These are phyloP conservation scores for Dendrocopos noguchii DNA, from an alignment of 2,113 vertebrate genomes.

Conservation along the genomic window DNA sequence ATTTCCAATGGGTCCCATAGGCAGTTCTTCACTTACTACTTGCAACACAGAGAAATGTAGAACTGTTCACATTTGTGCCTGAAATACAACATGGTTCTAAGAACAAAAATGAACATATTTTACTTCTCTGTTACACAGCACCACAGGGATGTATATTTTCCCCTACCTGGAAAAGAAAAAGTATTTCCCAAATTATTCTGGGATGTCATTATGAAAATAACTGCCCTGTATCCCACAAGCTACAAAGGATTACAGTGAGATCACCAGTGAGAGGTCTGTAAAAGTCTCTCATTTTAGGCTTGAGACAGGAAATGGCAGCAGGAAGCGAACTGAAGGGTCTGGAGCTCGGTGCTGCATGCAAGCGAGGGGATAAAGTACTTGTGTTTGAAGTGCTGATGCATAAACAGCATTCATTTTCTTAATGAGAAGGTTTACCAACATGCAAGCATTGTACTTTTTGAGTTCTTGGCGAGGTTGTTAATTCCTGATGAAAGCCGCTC, in stretches of 20 bases:
- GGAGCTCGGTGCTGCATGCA: not conserved
- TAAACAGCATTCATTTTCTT: not conserved
- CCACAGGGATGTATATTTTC: not conserved
- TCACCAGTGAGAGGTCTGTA: not conserved
- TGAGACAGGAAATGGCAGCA: slow-evolving; percentile 64
- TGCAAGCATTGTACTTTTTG: not conserved
- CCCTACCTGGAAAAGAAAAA: not conserved
- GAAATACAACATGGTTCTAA: not conserved
- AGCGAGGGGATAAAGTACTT: not conserved
- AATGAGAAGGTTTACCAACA: not conserved
- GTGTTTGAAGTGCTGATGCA: not conserved
- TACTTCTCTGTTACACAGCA: not conserved
- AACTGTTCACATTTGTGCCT: not conserved
- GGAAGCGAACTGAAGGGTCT: slow-evolving; percentile 37
- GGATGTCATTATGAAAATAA: not conserved
- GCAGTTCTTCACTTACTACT: not conserved
- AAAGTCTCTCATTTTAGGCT: not conserved
- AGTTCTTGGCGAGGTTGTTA: not conserved
- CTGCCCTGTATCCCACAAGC: not conserved
- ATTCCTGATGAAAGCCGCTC: not conserved
- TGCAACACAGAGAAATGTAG: fast-evolving
- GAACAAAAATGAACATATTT: not conserved
- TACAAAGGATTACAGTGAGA: not conserved
- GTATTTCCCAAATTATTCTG: not conserved
- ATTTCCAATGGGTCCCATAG: not conserved